These are phyloP conservation scores for Urophycis tenuis DNA, from an alignment of 2,797 vertebrate species.

Conservation along the genomic window DNA sequence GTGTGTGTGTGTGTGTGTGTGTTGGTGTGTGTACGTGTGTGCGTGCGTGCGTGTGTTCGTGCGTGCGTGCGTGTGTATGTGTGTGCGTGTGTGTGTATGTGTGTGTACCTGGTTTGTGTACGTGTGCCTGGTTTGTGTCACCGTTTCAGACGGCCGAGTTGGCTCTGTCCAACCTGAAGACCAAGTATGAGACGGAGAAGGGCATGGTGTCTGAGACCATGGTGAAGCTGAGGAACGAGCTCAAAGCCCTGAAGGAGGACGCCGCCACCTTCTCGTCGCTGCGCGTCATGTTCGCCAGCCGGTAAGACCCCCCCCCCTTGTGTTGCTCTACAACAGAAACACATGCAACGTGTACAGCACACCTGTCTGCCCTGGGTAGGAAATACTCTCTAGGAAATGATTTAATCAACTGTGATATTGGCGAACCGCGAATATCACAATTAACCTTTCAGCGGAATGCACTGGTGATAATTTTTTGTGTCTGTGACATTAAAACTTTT, in stretches of 20 bases:
- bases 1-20: background rate
- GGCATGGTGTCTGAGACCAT: constrained; percentile 79
- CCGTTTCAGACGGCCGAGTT: constrained; percentile 75
- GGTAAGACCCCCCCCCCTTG: constrained; percentile 56
- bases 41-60: too few species aligned
- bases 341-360: background rate
- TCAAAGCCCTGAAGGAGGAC: constrained; percentile 82
- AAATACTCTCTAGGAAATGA: too few species aligned
- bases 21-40: too few species aligned
- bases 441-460: background rate
- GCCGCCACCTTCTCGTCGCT: constrained; percentile 83
- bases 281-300: constrained; percentile 81
- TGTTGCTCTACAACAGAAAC: background rate
- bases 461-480: background rate
- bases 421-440: background rate
- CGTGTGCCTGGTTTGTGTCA: background rate
- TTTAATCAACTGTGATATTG: too few species aligned
- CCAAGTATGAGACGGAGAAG: constrained; percentile 83
- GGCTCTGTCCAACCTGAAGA: constrained; percentile 80
- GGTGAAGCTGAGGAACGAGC: constrained; percentile 80
- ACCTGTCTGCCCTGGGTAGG: background rate
- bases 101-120: background rate
- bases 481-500: background rate
- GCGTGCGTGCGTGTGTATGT: too few species aligned
- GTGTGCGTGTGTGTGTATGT: background rate